Percentiles rank a stretch among this genome's conserved stretches.
These are phyloP conservation scores for Mizuhopecten yessoensis DNA, from an alignment of 1,140 invertebrate genomes.

Conservation along the genomic window DNA sequence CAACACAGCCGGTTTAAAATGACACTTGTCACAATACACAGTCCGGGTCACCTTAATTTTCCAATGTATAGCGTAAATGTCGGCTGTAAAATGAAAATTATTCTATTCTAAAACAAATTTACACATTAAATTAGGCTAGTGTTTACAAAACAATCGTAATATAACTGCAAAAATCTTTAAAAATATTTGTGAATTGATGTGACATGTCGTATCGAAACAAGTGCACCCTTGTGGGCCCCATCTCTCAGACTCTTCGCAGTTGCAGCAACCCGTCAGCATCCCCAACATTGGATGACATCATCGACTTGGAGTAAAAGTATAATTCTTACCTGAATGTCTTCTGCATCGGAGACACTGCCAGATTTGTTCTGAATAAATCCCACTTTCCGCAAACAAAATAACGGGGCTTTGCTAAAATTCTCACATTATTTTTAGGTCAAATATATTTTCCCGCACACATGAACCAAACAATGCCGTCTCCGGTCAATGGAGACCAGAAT, in stretches of 20 bases:
- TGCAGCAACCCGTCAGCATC: constrained; percentile 36
- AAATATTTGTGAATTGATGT: neutral
- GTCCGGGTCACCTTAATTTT: neutral
- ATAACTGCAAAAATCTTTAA: neutral
- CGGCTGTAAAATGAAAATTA: neutral
- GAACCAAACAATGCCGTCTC: constrained; percentile 37
- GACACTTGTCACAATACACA: constrained; percentile 33
- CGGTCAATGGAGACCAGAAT: constrained; percentile 37
- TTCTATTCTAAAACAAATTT: neutral
- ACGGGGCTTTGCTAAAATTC: neutral
- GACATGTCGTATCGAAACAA: neutral
- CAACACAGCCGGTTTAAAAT: neutral
- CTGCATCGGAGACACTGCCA: constrained; percentile 23
- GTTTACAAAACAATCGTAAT: neutral
- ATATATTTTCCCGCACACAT: constrained; percentile 37
- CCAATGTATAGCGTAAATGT: neutral
- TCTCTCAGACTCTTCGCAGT: constrained; percentile 37
- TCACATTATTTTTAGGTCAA: constrained; percentile 39
- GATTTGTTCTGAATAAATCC: constrained; percentile 15
- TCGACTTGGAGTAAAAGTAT: constrained; percentile 18
- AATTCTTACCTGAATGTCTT: constrained; percentile 39
- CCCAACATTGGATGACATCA: constrained; percentile 37
- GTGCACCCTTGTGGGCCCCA: constrained; percentile 9
- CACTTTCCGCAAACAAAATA: constrained; percentile 38
- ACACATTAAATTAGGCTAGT: neutral